Conservation (phyloP, 2,797 vertebrate genomes). For the Acanthurus lineatus region DNA sequence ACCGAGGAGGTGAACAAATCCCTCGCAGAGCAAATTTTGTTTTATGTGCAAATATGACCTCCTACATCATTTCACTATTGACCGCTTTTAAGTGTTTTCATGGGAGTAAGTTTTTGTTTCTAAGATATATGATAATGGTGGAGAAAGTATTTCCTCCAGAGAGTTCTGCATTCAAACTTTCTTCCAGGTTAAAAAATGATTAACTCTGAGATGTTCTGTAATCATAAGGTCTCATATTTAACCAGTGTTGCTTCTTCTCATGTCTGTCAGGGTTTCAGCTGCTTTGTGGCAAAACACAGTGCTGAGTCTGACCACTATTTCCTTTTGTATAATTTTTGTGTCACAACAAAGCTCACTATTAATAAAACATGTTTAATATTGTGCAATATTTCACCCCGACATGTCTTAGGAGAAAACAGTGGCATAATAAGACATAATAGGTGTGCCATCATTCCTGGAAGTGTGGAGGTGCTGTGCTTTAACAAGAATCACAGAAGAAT, state of each 20-base stretch:
- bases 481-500: no score
- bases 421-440: not conserved
- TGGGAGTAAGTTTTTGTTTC: not conserved
- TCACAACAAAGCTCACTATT: no score
- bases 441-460: not conserved
- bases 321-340: no score
- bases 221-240: not conserved
- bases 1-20: not conserved
- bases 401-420: not conserved
- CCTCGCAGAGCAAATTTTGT: not conserved
- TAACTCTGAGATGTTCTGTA: not conserved
- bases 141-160: not conserved
- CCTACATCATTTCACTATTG: conserved; percentile 1
- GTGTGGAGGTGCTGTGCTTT: not conserved
- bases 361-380: no score
- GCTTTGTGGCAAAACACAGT: not conserved
- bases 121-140: not conserved
- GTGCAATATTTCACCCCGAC: not conserved
- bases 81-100: conserved; percentile 12
- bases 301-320: not conserved
- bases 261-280: not conserved
- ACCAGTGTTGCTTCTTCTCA: not conserved
- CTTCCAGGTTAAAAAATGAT: not conserved
- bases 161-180: not conserved
- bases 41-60: conserved; percentile 40